Evolutionary conservation across 2,113 vertebrate species (phyloP), one percentile per base, ranked within the genome.

Genomic region (Sinocyclocheilus rhinocerous): DNA sequence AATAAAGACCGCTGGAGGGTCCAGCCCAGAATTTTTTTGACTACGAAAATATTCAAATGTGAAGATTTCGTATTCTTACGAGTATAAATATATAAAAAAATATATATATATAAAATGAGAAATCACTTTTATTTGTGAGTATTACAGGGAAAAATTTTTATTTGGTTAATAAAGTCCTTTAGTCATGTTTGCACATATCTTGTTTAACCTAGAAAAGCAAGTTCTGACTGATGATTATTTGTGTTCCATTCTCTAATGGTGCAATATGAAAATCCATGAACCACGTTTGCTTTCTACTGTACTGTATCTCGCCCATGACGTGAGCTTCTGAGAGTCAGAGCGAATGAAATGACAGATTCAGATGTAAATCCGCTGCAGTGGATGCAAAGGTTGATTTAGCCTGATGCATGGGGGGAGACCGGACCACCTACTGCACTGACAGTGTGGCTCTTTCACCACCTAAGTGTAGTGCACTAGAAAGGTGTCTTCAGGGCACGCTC

Each of bases 71-170:
- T 95, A 95, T 93, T 89, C 88, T 84, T 92, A 93, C 84, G 86
- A 89, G 33, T 87, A 87, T 87, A 89, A 89, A 89, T 87, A 95
- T 94, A 94, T 93, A 95, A 90, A 93, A 33, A 33, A 3, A 73
- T 73, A 39, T 26, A 39, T 90, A 90, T 85, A 86, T 84, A 88
- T 90, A 87, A 88, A 88, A 90, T 88, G 94, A 95, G 92, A 93
- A 91, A 94, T 94, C 92, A 95, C 95, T 94, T 95, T 95, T 97
- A 94, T 96, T 96, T 96, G 97, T 97, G 96, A 95, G 96, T 95
- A 85, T 94, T 96, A 95, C 91, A 93, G 94, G 94, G 95, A 92
- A 95, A 94, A 29, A 11, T 85, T 87, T 90, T 92, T 93, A 95
- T 96, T 95, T 96, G 95, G 94, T 95, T 94, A 95, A 95, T 95